These are phyloP conservation scores for Aspidiotus destructor DNA, from an alignment of 2,888 invertebrate genomes.

Conservation along the genomic window DNA sequence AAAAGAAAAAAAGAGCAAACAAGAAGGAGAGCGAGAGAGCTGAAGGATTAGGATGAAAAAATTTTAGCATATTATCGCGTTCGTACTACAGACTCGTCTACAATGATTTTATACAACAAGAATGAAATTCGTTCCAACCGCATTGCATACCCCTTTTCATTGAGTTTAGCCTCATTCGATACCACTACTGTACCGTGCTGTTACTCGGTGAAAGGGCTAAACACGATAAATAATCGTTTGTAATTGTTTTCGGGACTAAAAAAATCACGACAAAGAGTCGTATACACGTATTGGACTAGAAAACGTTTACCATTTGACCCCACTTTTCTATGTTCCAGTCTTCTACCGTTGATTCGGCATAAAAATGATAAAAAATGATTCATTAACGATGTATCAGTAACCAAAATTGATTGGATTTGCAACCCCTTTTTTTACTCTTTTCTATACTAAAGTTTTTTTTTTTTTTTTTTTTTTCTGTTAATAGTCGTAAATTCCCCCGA, in stretches of 20 bases:
- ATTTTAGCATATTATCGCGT: neutral
- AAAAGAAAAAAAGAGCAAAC: too few species aligned
- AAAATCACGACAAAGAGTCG: conserved; percentile 3
- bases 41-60: neutral
- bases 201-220: conserved; percentile 1
- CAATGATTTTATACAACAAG: neutral
- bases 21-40: too few species aligned
- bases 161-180: neutral
- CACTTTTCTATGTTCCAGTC: neutral
- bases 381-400: neutral
- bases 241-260: neutral
- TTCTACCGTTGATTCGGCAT: neutral
- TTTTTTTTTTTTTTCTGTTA: too few species aligned
- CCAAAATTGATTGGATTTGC: conserved; percentile 4
- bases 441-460: too few species aligned
- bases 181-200: neutral
- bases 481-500: too few species aligned
- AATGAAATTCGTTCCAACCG: conserved; percentile 4
- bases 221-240: conserved; percentile 4
- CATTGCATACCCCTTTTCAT: neutral
- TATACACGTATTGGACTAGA: neutral
- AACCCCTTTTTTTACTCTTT: neutral
- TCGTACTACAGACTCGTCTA: neutral
- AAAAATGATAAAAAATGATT: conserved; percentile 4
- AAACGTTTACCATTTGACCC: too few species aligned